Conservation (phyloP, 2,888 invertebrate species). For the Tricholauxania praeusta region DNA sequence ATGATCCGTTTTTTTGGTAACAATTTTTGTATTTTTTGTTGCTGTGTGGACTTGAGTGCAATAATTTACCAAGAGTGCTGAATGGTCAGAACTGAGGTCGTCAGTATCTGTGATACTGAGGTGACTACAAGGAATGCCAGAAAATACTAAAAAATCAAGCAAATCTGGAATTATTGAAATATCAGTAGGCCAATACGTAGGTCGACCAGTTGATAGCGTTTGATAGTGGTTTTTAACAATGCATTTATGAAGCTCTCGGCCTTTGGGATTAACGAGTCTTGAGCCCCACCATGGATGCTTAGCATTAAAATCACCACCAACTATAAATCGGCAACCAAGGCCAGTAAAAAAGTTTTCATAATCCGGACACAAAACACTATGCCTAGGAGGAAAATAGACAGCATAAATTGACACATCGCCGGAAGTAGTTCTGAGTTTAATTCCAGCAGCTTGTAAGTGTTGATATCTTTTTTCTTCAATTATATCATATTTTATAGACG, state of each 20-base stretch:
- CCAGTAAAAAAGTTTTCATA: constrained; percentile 33
- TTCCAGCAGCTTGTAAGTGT: too few species aligned
- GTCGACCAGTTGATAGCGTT: constrained; percentile 24
- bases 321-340: constrained; percentile 38
- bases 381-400: constrained; percentile 36
- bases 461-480: background rate
- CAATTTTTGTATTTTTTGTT: background rate
- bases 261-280: constrained; percentile 35
- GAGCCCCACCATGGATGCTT: constrained; percentile 43
- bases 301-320: constrained; percentile 42
- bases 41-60: background rate
- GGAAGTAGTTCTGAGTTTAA: too few species aligned
- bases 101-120: background rate
- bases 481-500: background rate
- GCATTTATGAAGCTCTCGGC: constrained; percentile 32
- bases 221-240: constrained; percentile 15
- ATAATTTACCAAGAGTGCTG: constrained; percentile 14
- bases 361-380: constrained; percentile 24
- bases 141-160: constrained; percentile 24
- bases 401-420: background rate
- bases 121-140: constrained; percentile 4
- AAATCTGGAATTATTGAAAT: constrained; percentile 30
- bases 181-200: constrained; percentile 35
- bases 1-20: background rate
- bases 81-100: constrained; percentile 23